Percentiles rank a stretch among this genome's conserved stretches.
Conservation (phyloP, 2,888 invertebrate species). For the Apeira syringaria region DNA sequence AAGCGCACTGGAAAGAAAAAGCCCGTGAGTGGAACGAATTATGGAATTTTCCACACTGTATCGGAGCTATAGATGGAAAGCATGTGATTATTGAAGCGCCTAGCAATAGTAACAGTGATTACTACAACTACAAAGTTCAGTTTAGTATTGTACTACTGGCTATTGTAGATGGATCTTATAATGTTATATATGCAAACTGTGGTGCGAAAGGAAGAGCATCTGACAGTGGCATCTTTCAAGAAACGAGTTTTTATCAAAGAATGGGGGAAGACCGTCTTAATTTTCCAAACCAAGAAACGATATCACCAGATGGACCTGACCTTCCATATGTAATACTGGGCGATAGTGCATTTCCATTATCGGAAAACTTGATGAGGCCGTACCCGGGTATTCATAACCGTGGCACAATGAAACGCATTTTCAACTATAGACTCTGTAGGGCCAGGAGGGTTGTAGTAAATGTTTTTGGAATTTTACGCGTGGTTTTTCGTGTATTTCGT, state of each 20-base stretch:
- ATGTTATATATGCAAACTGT: conserved; percentile 29
- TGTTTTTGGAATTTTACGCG: conserved; percentile 28
- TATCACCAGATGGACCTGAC: conserved; percentile 24
- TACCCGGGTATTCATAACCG: conserved; percentile 31
- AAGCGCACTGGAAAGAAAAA: conserved; percentile 2
- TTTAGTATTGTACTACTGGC: conserved; percentile 29
- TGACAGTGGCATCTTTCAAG: conserved; percentile 32
- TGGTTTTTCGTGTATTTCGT: conserved; percentile 34
- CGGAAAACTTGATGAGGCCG: conserved; percentile 35
- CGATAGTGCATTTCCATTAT: conserved; percentile 43
- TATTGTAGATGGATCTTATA: conserved; percentile 27
- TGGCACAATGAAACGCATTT: conserved; percentile 33
- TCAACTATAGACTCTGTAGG: conserved; percentile 28
- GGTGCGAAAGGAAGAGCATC: conserved; percentile 32
- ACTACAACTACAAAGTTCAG: conserved; percentile 35
- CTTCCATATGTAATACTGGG: conserved; percentile 37
- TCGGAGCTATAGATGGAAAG: background rate
- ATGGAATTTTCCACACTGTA: conserved; percentile 8
- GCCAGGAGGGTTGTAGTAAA: conserved; percentile 33
- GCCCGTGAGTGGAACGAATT: background rate
- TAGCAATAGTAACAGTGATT: conserved; percentile 18
- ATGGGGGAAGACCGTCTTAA: conserved; percentile 29
- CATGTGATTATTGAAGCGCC: conserved; percentile 28
- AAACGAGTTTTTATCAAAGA: conserved; percentile 8
- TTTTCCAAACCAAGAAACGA: conserved; percentile 30